A percentile compares a stretch with the other conserved stretches of the same genome.
phyloP scores from a whole-genome alignment of 2,113 vertebrate species.

The Hippotragus niger region DNA sequence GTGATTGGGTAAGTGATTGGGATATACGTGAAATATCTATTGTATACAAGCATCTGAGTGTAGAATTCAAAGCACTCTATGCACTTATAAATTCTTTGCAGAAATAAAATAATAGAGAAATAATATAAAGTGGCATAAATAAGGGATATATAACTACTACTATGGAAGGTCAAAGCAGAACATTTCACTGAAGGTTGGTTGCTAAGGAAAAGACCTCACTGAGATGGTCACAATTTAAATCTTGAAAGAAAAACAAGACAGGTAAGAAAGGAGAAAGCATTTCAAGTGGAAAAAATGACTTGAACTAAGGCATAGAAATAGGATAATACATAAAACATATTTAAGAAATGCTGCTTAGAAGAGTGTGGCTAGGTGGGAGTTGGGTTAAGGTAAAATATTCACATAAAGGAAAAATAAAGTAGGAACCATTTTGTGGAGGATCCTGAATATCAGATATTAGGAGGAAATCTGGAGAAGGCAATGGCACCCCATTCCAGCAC shows the following conservation, averaged over 20 bases:
- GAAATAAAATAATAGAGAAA: not conserved
- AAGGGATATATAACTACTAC: not conserved
- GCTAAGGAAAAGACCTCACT: not conserved
- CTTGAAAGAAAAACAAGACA: not conserved
- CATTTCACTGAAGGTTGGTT: not conserved
- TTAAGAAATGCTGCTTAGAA: constrained; percentile 29
- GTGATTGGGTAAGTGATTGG: not conserved
- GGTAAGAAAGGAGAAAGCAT: not conserved
- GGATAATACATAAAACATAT: not conserved
- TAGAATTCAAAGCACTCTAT: constrained; percentile 7
- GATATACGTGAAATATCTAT: not conserved
- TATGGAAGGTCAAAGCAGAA: not conserved
- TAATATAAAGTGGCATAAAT: not conserved
- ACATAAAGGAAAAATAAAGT: not conserved
- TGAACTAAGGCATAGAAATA: constrained; percentile 19
- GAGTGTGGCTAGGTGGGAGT: not conserved
- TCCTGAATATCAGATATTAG: not conserved
- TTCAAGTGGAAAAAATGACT: not conserved
- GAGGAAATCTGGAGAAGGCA: not conserved
- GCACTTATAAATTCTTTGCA: not conserved
- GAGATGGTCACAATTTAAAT: not conserved
- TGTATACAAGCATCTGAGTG: not conserved
- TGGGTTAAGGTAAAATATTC: constrained; percentile 13
- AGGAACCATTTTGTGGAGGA: not conserved
- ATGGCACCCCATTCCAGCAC: too few relatives aligned